Evolutionary conservation across 2,797 vertebrate genomes (phyloP).

Genomic region (Sebastes variabilis): DNA sequence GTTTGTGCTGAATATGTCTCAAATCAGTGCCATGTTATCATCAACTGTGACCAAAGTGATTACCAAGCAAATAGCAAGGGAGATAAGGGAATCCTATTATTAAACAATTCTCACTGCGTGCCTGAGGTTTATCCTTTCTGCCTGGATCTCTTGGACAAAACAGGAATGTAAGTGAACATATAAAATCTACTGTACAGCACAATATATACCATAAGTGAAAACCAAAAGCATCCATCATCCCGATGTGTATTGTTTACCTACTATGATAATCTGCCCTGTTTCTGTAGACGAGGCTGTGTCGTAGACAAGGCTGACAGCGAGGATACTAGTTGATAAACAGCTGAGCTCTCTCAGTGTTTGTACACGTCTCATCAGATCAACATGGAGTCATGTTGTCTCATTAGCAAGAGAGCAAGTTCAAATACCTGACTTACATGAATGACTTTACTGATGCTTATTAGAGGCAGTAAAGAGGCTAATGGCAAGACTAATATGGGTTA

Average conservation of each 20-base stretch:
- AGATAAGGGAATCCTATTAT: constrained; percentile 16
- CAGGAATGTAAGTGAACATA: not conserved
- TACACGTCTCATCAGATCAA: constrained; percentile 6
- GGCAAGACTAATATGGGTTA: not conserved
- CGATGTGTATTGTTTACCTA: not conserved
- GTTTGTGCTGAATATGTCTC: not conserved
- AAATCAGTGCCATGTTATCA: constrained; percentile 26
- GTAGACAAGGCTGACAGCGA: not conserved
- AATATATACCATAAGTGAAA: not conserved
- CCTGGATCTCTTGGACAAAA: not conserved
- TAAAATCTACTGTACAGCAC: not conserved
- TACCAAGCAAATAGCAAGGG: constrained; percentile 13
- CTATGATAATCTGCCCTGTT: not conserved
- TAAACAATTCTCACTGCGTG: not conserved
- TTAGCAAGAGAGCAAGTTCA: not conserved
- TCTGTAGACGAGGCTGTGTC: not conserved
- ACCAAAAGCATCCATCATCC: not conserved
- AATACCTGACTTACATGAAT: not conserved
- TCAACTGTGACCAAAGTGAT: constrained; percentile 39
- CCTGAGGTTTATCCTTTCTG: not conserved
- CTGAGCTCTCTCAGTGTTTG: not conserved
- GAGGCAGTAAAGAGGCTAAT: not conserved
- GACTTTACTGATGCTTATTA: not conserved
- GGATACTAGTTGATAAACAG: not conserved
- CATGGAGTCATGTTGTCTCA: not conserved